A percentile compares a stretch with the other conserved stretches of the same genome.
These are phyloP conservation scores for Rhyacichthys aspro DNA, from an alignment of 2,797 vertebrate species.

Conservation along the genomic window DNA sequence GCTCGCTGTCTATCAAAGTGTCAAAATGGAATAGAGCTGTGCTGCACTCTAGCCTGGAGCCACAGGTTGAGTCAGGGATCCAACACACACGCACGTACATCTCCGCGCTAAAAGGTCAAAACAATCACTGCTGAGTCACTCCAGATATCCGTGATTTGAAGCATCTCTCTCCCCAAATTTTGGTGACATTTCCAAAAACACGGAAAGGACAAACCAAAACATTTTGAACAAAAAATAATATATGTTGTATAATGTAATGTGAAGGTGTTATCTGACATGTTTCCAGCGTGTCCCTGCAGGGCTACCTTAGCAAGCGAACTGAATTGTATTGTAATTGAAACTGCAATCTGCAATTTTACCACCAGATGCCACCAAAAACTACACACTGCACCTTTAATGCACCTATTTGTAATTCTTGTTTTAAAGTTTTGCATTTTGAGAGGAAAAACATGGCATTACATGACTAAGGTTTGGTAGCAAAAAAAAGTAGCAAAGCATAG, in stretches of 20 bases:
- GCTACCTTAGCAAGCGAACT: too few species aligned
- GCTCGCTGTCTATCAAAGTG: conserved; percentile 66
- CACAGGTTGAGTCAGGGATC: conserved; percentile 52
- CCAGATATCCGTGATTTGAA: conserved; percentile 16
- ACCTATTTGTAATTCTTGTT: too few species aligned
- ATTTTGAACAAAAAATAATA: background rate
- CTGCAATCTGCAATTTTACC: too few species aligned
- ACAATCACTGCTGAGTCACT: conserved; percentile 53
- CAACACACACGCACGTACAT: conserved; percentile 19
- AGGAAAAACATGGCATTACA: too few species aligned
- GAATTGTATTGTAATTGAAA: too few species aligned
- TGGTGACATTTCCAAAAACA: background rate
- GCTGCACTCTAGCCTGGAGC: conserved; percentile 59
- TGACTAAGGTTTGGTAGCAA: too few species aligned
- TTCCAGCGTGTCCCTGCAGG: too few species aligned
- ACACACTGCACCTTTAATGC: too few species aligned
- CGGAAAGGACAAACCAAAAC: background rate
- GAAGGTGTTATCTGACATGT: too few species aligned
- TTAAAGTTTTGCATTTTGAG: too few species aligned
- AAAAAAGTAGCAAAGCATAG: too few species aligned
- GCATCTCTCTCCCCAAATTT: background rate
- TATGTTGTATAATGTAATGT: background rate
- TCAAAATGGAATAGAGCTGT: conserved; percentile 61
- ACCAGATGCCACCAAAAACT: too few species aligned
- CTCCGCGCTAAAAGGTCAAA: conserved; percentile 39